These are phyloP conservation scores for Eupeodes latifasciatus DNA, from an alignment of 2,888 invertebrate species.

Conservation along the genomic window DNA sequence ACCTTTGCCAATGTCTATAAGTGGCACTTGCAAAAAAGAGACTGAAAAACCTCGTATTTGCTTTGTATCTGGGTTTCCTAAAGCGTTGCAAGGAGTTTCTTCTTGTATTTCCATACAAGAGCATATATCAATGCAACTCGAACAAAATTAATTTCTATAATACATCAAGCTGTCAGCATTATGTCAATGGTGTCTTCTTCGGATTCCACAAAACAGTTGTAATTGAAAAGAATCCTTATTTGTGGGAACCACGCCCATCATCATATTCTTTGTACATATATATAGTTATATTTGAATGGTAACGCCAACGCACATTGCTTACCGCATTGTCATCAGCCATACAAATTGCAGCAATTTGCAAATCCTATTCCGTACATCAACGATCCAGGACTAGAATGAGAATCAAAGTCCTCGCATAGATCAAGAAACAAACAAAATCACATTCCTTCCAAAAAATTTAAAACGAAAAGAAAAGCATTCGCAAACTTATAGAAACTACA, in stretches of 20 bases:
- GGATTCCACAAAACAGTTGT: conserved; percentile 49
- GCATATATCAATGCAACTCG: background rate
- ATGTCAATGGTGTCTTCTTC: conserved; percentile 41
- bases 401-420: conserved; percentile 52
- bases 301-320: conserved; percentile 45
- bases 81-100: background rate
- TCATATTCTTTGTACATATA: no score
- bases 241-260: conserved; percentile 13
- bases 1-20: no score
- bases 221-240: conserved; percentile 64
- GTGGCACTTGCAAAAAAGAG: no score
- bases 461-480: conserved; percentile 21
- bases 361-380: conserved; percentile 64
- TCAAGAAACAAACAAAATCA: conserved; percentile 28
- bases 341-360: conserved; percentile 79
- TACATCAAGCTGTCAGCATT: conserved; percentile 50
- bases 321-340: conserved; percentile 78
- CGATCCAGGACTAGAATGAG: conserved; percentile 26
- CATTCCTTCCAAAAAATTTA: background rate
- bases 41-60: no score
- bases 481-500: conserved; percentile 44
- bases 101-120: background rate
- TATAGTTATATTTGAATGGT: background rate
- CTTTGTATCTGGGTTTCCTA: no score
- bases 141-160: conserved; percentile 16